phyloP scores from a whole-genome alignment of 2,888 invertebrate genomes.

The Caenorhabditis afra region DNA sequence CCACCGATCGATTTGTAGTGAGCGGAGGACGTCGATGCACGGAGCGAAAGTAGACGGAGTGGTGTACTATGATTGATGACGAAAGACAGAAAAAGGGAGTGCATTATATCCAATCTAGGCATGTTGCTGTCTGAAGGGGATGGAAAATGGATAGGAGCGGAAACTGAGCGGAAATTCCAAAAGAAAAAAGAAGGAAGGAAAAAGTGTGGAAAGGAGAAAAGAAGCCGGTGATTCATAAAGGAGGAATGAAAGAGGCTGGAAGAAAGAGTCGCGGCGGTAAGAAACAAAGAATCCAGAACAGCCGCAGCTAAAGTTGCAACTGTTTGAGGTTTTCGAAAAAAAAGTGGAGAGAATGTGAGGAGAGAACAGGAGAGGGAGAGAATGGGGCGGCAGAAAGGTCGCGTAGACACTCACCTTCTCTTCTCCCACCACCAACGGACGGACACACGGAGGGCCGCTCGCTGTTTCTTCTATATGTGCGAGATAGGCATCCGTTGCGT shows the following conservation, averaged over 20 bases:
- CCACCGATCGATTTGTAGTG: neutral
- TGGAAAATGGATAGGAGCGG: neutral
- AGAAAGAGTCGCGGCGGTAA: neutral
- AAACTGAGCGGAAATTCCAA: neutral
- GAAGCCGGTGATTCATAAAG: slow-evolving; percentile 2
- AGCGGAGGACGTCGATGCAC: neutral
- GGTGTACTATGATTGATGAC: slow-evolving; percentile 9
- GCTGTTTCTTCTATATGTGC: slow-evolving; percentile 23
- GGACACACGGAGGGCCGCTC: neutral
- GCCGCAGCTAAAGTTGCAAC: neutral
- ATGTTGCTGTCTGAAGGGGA: neutral
- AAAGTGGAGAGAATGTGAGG: neutral
- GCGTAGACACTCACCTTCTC: neutral
- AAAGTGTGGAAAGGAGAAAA: neutral
- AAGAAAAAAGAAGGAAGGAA: neutral
- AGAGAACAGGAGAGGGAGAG: neutral
- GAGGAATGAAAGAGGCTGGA: neutral
- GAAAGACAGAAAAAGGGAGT: neutral
- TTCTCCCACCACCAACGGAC: slow-evolving; percentile 2
- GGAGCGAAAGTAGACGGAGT: neutral
- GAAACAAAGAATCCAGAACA: slow-evolving; percentile 8
- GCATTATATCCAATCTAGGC: neutral
- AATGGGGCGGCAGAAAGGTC: slow-evolving; percentile 12
- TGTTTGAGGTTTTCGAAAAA: neutral
- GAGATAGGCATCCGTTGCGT: slow-evolving; percentile 36